phyloP scores from a whole-genome alignment of 2,797 vertebrate genomes.

The Acanthurus leucopareius region DNA sequence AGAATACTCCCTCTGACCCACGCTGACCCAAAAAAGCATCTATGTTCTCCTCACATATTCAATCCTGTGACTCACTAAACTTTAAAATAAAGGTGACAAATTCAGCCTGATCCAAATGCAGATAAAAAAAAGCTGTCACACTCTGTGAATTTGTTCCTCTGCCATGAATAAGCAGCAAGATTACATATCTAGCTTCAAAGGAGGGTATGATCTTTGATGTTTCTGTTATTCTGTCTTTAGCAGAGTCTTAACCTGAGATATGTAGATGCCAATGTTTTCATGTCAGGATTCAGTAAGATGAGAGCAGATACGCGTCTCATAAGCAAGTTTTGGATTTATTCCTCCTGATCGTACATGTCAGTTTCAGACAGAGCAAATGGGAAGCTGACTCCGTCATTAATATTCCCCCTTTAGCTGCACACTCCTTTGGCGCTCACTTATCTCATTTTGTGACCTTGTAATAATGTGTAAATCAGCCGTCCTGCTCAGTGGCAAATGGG shows the following conservation, averaged over 20 bases:
- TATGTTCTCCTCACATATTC: constrained; percentile 25
- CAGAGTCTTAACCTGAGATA: constrained; percentile 1
- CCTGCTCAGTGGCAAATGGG: constrained; percentile 49
- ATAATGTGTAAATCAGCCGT: constrained; percentile 55
- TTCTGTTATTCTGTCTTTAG: neutral
- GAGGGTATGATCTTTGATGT: constrained; percentile 3
- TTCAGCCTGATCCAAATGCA: constrained; percentile 17
- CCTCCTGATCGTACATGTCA: constrained; percentile 26
- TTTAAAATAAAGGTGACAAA: constrained; percentile 15
- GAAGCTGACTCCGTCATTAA: constrained; percentile 53
- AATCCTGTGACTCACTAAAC: constrained; percentile 13
- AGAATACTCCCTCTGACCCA: constrained; percentile 22
- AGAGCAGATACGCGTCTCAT: neutral
- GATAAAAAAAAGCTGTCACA: constrained; percentile 18
- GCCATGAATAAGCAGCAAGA: neutral
- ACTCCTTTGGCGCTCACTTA: constrained; percentile 12
- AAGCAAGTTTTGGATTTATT: constrained; percentile 3
- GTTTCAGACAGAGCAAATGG: constrained; percentile 31
- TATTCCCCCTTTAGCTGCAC: constrained; percentile 29
- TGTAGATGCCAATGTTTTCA: neutral
- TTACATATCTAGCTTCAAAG: constrained; percentile 11
- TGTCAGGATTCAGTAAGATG: constrained; percentile 3
- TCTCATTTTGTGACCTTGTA: constrained; percentile 50
- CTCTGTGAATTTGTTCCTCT: neutral
- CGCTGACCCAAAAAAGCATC: constrained; percentile 27